Conservation (phyloP, 2,113 vertebrate species). For the Chaetorhynchus papuensis region DNA sequence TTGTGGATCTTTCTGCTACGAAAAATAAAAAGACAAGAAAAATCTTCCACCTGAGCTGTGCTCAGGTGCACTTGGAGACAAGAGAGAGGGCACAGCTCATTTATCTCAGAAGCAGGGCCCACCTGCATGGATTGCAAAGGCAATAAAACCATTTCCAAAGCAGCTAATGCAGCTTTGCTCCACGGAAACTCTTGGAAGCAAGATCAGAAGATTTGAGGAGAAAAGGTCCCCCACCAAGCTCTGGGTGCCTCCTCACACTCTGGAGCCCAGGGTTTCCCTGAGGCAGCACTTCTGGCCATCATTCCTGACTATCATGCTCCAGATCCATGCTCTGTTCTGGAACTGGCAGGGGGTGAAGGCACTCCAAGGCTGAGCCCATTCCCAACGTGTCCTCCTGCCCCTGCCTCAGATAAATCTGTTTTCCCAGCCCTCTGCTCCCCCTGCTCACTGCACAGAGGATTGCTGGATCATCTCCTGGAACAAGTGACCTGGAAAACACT, state of each 20-base stretch:
- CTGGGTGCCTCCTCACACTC: not conserved
- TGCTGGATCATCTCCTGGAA: not conserved
- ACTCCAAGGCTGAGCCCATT: not conserved
- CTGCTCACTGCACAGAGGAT: not conserved
- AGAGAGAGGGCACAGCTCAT: not conserved
- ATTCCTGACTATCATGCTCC: not conserved
- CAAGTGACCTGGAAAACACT: not conserved
- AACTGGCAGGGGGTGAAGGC: not conserved
- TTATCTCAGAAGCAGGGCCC: not conserved
- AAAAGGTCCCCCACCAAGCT: not conserved
- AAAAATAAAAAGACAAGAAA: too few species aligned
- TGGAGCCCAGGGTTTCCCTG: not conserved
- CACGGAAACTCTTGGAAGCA: not conserved
- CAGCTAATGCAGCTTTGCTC: not conserved
- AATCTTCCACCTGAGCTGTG: not conserved
- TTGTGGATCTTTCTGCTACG: not conserved
- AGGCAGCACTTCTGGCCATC: not conserved
- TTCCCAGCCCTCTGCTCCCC: not conserved
- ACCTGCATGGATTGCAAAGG: not conserved
- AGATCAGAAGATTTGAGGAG: not conserved
- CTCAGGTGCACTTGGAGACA: not conserved
- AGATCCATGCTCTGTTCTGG: not conserved
- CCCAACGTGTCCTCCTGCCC: not conserved
- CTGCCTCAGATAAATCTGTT: not conserved
- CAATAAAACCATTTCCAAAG: not conserved